Evolutionary conservation across 2,113 vertebrate species (phyloP).

Genomic region (Daubentonia madagascariensis): DNA sequence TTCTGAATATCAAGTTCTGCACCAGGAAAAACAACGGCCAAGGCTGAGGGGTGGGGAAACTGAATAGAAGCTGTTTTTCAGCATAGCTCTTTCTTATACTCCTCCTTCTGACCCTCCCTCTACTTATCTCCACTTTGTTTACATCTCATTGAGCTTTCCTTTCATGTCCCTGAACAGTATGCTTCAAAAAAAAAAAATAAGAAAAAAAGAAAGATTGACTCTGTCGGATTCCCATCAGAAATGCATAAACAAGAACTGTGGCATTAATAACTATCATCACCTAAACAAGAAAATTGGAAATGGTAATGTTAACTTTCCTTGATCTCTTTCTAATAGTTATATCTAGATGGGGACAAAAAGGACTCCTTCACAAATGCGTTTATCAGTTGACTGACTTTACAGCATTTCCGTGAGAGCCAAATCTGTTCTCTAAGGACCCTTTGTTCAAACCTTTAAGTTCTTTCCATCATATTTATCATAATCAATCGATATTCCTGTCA

Average conservation of each 20-base stretch:
- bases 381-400: constrained; percentile 28
- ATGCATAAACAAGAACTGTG: constrained; percentile 16
- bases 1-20: neutral
- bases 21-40: neutral
- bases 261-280: constrained; percentile 52
- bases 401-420: neutral
- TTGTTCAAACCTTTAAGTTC: neutral
- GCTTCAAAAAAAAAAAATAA: constrained; percentile 33
- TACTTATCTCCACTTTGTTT: neutral
- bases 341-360: neutral
- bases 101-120: neutral
- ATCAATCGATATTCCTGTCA: neutral
- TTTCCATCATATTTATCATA: neutral
- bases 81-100: neutral
- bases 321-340: constrained; percentile 42
- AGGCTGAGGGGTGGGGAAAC: neutral
- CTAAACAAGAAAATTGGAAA: constrained; percentile 51
- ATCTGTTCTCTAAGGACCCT: neutral
- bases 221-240: constrained; percentile 40
- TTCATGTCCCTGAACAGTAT: constrained; percentile 45
- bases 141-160: constrained; percentile 29
- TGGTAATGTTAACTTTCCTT: constrained; percentile 6
- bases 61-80: neutral
- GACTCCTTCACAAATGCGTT: neutral
- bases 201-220: neutral